Evolutionary conservation across 1,140 invertebrate species (phyloP).

Genomic region (Bilobella aurantiaca): DNA sequence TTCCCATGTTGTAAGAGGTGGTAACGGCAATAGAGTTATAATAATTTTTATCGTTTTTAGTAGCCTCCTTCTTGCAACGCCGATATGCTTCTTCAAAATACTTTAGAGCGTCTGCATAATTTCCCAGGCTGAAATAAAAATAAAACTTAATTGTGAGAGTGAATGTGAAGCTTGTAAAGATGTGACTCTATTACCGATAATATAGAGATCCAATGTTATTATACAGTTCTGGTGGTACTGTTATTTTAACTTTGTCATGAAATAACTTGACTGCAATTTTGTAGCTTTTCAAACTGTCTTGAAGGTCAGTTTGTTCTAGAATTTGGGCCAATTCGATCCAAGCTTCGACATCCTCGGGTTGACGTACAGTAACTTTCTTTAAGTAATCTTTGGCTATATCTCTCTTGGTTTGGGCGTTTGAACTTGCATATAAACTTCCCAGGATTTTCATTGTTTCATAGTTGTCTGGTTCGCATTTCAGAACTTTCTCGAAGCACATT

Average conservation of each 20-base stretch:
- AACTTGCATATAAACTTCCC: constrained; percentile 90
- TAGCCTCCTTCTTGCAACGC: constrained; percentile 65
- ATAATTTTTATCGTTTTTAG: constrained; percentile 76
- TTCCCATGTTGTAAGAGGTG: constrained; percentile 90
- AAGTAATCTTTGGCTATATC: constrained; percentile 84
- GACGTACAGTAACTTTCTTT: constrained; percentile 89
- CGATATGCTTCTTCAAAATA: constrained; percentile 77
- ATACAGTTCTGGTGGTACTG: constrained; percentile 93
- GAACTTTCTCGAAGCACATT: constrained; percentile 95
- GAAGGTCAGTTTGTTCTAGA: constrained; percentile 86
- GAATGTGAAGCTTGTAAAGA: background rate
- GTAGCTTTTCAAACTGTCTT: constrained; percentile 77
- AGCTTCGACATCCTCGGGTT: constrained; percentile 95
- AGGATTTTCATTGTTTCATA: constrained; percentile 99
- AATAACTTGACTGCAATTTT: constrained; percentile 85
- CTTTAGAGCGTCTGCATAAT: constrained; percentile 69
- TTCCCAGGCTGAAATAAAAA: constrained; percentile 51
- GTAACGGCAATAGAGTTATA: constrained; percentile 95
- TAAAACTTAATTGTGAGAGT: background rate
- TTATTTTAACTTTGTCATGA: constrained; percentile 82
- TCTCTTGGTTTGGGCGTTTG: constrained; percentile 74
- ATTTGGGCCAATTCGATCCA: constrained; percentile 99
- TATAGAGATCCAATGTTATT: constrained; percentile 95
- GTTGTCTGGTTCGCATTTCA: constrained; percentile 93
- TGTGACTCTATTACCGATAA: constrained; percentile 50